Base-by-base conservation (phyloP, 2,113 vertebrate genomes). In the Carollia perspicillata region DNA sequence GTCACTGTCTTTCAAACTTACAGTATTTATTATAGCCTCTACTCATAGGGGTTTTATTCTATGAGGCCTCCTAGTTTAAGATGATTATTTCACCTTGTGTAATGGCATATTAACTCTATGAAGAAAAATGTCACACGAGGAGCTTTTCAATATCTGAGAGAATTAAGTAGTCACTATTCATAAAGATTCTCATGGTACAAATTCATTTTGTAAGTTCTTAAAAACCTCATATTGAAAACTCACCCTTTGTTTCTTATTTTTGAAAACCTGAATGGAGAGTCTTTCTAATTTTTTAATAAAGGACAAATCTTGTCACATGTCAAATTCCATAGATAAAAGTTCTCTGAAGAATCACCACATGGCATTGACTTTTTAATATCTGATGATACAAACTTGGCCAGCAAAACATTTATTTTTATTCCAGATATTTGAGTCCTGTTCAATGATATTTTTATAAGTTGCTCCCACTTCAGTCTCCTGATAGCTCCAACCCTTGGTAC, bases 1-100 rank as follows among this genome's bases (percentile, higher is more conserved):
- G 96, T 95, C 97, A 95, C 92, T 93, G 40, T 79, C 89, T 97
- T 95, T 98, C 95, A 98, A 96, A 92, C 86, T 97, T 80, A 86
- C 72, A 0, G 4, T 81, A 96, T 98, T 96, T 96, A 96, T 95
- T 79, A 66, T 60, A 89, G 23, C 4, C 20, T n/a, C 78, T 75
- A 37, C 35, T 92, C 72, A 28, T 14, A 72, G 22, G 49, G 10
- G 33, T 68, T 95, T 93, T 95, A 89, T 90, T 93, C 75, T 8
- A 65, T 51, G 28, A 93, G 26, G 9, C 77, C 58, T 91, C 79
- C 89, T 49, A 79, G 44, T 74, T 79, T 60, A 60, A 75, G 55
- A 81, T 83, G 58, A 95, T 75, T 58, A 94, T 75, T 92, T 94
- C 63, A 75, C 55, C 33, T 85, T 66, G 13, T 69, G 12, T 60